Base-by-base conservation (phyloP, 2,113 vertebrate species). In the Riparia riparia region DNA sequence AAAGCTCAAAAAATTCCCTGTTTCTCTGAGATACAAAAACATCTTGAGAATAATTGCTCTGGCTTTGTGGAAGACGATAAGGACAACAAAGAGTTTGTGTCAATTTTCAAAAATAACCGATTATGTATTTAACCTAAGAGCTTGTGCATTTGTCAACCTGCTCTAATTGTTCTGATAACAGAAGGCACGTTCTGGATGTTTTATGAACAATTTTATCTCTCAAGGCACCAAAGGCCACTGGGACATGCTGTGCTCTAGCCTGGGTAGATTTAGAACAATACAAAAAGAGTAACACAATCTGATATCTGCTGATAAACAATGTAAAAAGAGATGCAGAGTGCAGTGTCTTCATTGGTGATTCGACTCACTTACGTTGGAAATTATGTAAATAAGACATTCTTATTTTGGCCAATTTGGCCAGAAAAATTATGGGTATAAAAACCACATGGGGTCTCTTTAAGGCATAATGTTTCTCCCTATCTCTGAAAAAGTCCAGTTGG, bases 271-370 rank as follows among this genome's bases (percentile, higher is more conserved):
- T 64, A 93, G 63, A 50, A 19, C 17, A 69, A 68, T 42, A 16
- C 74, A 71, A 76, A 54, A 37, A 17, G 12, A 65, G 14, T 21
- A 50, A 85, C 21, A 50, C 19, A 51, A 60, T 74, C 73, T 82
- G 86, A 89, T 57, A 94, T 41, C 41, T 80, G 70, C 70, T 89
- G 89, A 94, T 94, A 92, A 94, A 94, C 50, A 82, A 10, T 7
- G 26, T 58, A 42, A 72, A 78, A 79, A 42, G 3, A 91, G 37
- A 69, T 20, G 42, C 16, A 77, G 50, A 79, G 28, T 24, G 6
- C 31, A 42, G 32, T 0, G 2, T 42, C 83, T 58, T 39, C 17
- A 82, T 76, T 8, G 0, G 60, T 12, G n/a, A 89, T 63, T 68
- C 65, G 24, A 82, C 44, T 25, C 34, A 19, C 51, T 71, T 41